Percentiles rank a stretch among this genome's conserved stretches.
phyloP scores from a whole-genome alignment of 1,140 invertebrate genomes.

The Araneus ventricosus region DNA sequence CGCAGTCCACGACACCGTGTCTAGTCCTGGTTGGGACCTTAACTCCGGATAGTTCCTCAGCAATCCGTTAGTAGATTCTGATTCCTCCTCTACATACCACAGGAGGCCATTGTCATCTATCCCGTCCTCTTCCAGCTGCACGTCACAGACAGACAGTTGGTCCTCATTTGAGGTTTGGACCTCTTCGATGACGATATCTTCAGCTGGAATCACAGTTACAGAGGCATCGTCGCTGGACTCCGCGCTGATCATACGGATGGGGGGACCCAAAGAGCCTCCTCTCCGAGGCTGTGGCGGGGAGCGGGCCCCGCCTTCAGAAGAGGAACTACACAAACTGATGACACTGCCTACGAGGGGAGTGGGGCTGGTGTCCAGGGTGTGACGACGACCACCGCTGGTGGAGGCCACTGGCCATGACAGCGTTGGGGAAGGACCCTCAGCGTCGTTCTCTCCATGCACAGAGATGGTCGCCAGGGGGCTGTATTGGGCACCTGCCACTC shows the following conservation, averaged over 20 bases:
- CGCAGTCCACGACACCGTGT: slow-evolving; percentile 71
- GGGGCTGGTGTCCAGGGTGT: slow-evolving; percentile 41
- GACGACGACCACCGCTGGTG: not conserved
- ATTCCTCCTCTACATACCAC: slow-evolving; percentile 70
- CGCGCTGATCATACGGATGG: slow-evolving; percentile 71
- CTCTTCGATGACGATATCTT: slow-evolving; percentile 48
- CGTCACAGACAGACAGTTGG: slow-evolving; percentile 65
- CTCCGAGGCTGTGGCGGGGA: not conserved
- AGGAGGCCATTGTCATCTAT: slow-evolving; percentile 31
- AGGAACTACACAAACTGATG: slow-evolving; percentile 61
- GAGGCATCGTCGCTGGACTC: slow-evolving; percentile 72
- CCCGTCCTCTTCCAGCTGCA: not conserved
- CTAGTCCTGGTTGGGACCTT: slow-evolving; percentile 66
- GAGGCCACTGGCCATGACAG: slow-evolving; percentile 59
- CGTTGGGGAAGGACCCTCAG: slow-evolving; percentile 20
- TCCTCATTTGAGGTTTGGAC: not conserved
- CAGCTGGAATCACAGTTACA: slow-evolving; percentile 51
- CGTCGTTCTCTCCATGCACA: slow-evolving; percentile 27
- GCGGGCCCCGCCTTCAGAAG: slow-evolving; percentile 21
- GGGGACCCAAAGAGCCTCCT: slow-evolving; percentile 26
- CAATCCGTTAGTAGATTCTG: slow-evolving; percentile 63
- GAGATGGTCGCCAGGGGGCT: slow-evolving; percentile 70
- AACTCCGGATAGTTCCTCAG: slow-evolving; percentile 70
- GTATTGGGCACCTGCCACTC: slow-evolving; percentile 45
- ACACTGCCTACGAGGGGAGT: slow-evolving; percentile 69